Conservation (phyloP, 2,797 vertebrate species). For the Lacerta agilis region DNA sequence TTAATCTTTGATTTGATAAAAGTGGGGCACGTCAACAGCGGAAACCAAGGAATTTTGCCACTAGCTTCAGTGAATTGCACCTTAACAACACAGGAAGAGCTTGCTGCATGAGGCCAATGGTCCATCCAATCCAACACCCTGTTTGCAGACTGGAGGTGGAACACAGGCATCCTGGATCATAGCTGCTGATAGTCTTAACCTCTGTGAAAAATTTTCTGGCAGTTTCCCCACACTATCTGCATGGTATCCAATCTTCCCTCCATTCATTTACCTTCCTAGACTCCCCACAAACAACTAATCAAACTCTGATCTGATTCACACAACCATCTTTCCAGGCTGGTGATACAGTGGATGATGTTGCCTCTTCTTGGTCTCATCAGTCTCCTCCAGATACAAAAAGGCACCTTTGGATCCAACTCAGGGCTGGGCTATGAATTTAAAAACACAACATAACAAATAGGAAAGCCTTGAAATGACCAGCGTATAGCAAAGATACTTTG, state of each 20-base stretch:
- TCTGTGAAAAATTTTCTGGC: too few relatives aligned
- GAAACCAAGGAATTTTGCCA: background rate
- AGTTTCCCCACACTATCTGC: too few relatives aligned
- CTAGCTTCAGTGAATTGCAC: background rate
- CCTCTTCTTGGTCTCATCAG: background rate
- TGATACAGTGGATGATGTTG: background rate
- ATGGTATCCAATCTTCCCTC: background rate
- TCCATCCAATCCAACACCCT: too few relatives aligned
- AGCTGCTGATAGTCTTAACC: too few relatives aligned
- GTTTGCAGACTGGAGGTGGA: slow-evolving; percentile 55
- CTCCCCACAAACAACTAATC: too few relatives aligned
- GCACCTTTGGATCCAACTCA: background rate
- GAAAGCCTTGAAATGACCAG: background rate
- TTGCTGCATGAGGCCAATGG: too few relatives aligned
- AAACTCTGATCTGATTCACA: background rate
- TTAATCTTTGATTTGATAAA: background rate
- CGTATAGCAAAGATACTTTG: background rate
- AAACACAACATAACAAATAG: background rate
- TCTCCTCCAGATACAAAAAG: background rate
- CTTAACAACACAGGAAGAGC: background rate
- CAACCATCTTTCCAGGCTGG: background rate
- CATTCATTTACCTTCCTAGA: background rate
- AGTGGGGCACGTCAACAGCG: background rate
- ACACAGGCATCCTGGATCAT: too few relatives aligned
- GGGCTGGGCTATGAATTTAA: background rate